Percentiles rank a stretch among this genome's conserved stretches.
Conservation (phyloP, 2,113 vertebrate species). For the Trochalopteron elliotii region DNA sequence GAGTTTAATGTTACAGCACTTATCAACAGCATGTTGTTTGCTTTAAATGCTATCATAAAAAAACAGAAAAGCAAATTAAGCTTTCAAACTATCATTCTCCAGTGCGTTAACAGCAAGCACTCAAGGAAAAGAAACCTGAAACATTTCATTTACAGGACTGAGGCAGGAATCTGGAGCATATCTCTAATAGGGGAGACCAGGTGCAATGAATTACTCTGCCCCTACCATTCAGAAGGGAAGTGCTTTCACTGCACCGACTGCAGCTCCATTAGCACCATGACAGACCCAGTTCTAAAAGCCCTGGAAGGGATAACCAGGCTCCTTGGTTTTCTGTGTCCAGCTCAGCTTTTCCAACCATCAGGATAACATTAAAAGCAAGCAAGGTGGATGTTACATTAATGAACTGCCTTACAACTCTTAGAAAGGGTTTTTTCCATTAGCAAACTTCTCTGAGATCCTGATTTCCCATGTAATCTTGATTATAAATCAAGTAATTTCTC, state of each 20-base stretch:
- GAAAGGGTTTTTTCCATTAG: background rate
- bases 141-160: background rate
- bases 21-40: slow-evolving; percentile 16
- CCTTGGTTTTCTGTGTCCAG: background rate
- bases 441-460: background rate
- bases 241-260: background rate
- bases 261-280: fast-evolving
- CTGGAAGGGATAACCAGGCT: background rate
- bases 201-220: background rate
- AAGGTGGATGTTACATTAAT: background rate
- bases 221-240: background rate
- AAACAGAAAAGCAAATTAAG: slow-evolving; percentile 5
- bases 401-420: background rate
- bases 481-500: background rate
- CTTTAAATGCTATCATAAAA: slow-evolving; percentile 21
- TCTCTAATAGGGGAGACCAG: background rate
- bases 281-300: background rate
- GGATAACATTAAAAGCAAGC: background rate
- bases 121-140: background rate
- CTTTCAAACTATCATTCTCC: background rate
- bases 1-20: background rate
- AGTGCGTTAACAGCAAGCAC: background rate
- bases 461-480: background rate
- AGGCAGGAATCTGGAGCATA: background rate
- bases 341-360: background rate